Percentiles rank a stretch among this genome's conserved stretches.
Conservation (phyloP, 2,888 invertebrate genomes). For the Apodemia mormo region DNA sequence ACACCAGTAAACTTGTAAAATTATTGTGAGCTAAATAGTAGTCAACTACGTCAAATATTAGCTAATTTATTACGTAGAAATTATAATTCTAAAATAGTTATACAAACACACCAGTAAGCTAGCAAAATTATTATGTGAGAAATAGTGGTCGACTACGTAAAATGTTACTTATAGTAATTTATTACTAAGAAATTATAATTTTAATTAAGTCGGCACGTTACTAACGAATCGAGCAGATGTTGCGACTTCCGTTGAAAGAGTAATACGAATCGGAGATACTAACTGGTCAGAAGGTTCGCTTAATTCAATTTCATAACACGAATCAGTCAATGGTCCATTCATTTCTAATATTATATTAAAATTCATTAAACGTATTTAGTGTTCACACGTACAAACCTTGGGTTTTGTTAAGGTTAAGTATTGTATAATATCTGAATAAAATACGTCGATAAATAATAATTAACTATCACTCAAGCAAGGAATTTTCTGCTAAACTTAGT, state of each 20-base stretch:
- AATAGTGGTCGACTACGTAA: background rate
- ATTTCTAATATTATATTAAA: constrained; percentile 4
- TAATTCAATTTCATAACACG: constrained; percentile 20
- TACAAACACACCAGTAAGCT: background rate
- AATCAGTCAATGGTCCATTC: constrained; percentile 4
- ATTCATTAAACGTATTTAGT: constrained; percentile 5
- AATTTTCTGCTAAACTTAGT: too few species aligned
- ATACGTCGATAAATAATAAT: background rate
- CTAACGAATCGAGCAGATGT: constrained; percentile 13
- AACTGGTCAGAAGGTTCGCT: background rate
- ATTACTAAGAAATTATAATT: background rate
- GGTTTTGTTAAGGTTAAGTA: constrained; percentile 14
- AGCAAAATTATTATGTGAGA: background rate
- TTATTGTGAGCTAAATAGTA: background rate
- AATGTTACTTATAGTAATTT: constrained; percentile 2
- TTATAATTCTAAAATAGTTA: constrained; percentile 12
- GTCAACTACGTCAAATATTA: background rate
- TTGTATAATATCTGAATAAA: background rate
- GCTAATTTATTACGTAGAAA: constrained; percentile 4
- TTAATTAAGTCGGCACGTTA: constrained; percentile 14
- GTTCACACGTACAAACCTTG: constrained; percentile 19
- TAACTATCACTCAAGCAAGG: too few species aligned
- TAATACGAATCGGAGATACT: constrained; percentile 1
- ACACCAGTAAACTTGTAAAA: background rate
- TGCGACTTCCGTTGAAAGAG: constrained; percentile 16